Conservation (phyloP, 1,140 invertebrate species). For the Hyles vespertilio region DNA sequence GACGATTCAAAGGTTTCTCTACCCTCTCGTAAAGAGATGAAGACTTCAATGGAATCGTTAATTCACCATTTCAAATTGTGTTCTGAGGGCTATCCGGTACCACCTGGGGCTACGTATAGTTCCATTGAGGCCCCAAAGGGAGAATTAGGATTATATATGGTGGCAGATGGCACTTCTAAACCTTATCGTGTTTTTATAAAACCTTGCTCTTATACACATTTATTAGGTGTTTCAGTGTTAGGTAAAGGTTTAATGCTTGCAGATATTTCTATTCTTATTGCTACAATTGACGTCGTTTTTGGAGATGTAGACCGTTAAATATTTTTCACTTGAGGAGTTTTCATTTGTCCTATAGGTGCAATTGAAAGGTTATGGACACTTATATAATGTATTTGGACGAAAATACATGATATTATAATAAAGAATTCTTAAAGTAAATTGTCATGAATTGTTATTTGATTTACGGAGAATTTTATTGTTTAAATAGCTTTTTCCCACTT, state of each 20-base stretch:
- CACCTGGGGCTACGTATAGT: slow-evolving; percentile 88
- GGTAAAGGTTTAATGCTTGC: slow-evolving; percentile 81
- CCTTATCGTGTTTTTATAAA: slow-evolving; percentile 90
- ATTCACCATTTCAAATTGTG: slow-evolving; percentile 94
- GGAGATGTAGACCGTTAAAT: slow-evolving; percentile 88
- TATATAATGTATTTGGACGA: too few species aligned
- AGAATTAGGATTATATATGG: slow-evolving; percentile 91
- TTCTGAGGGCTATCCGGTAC: slow-evolving; percentile 87
- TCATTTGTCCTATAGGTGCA: too few species aligned
- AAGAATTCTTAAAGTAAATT: too few species aligned
- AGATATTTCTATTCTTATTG: slow-evolving; percentile 88
- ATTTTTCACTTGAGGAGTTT: too few species aligned
- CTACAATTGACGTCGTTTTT: slow-evolving; percentile 90
- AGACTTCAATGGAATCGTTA: slow-evolving; percentile 90
- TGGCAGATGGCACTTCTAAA: slow-evolving; percentile 87
- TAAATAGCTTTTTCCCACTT: too few species aligned
- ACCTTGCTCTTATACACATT: slow-evolving; percentile 84
- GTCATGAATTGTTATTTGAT: too few species aligned
- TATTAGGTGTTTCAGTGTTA: slow-evolving; percentile 80
- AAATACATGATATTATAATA: too few species aligned
- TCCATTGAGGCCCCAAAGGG: slow-evolving; percentile 89
- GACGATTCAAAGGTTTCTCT: slow-evolving; percentile 91
- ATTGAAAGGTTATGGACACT: too few species aligned
- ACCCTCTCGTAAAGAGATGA: slow-evolving; percentile 89
- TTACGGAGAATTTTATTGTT: too few species aligned